These are phyloP conservation scores for Drosophila anomalata DNA, from an alignment of 2,888 invertebrate genomes.

Conservation along the genomic window DNA sequence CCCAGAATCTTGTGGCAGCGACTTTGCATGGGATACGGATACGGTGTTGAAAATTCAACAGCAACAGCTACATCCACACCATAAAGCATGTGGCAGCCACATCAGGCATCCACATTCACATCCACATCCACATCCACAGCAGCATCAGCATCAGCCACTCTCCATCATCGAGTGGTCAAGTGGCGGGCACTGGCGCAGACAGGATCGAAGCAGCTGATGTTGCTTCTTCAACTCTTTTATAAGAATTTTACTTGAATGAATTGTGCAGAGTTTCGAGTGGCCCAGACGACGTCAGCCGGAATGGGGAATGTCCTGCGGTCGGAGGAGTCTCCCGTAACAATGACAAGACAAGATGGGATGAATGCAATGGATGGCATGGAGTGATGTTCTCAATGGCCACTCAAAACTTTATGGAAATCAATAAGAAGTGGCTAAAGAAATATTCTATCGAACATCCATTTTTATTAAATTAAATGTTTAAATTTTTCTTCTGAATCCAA, in stretches of 20 bases:
- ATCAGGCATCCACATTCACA: slow-evolving; percentile 2
- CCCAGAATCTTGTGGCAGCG: slow-evolving; percentile 66
- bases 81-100: not conserved
- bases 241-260: slow-evolving; percentile 77
- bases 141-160: slow-evolving; percentile 47
- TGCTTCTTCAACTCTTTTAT: slow-evolving; percentile 70
- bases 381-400: slow-evolving; percentile 40
- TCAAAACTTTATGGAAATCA: slow-evolving; percentile 45
- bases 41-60: slow-evolving; percentile 31
- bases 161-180: slow-evolving; percentile 66
- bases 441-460: not conserved
- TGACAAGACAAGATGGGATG: slow-evolving; percentile 70
- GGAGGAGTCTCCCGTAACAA: slow-evolving; percentile 58
- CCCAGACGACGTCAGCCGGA: slow-evolving; percentile 21
- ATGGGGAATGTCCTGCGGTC: slow-evolving; percentile 1
- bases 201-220: slow-evolving; percentile 65
- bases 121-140: slow-evolving; percentile 9
- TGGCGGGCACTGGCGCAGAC: slow-evolving; percentile 61
- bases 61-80: slow-evolving; percentile 7
- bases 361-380: slow-evolving; percentile 41
- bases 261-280: slow-evolving; percentile 68
- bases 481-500: too few relatives aligned
- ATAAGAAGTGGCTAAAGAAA: slow-evolving; percentile 36
- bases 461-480: not conserved
- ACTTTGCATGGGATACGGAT: slow-evolving; percentile 3